phyloP scores from a whole-genome alignment of 2,797 vertebrate species.

The Cynodonichthys magdalenae region DNA sequence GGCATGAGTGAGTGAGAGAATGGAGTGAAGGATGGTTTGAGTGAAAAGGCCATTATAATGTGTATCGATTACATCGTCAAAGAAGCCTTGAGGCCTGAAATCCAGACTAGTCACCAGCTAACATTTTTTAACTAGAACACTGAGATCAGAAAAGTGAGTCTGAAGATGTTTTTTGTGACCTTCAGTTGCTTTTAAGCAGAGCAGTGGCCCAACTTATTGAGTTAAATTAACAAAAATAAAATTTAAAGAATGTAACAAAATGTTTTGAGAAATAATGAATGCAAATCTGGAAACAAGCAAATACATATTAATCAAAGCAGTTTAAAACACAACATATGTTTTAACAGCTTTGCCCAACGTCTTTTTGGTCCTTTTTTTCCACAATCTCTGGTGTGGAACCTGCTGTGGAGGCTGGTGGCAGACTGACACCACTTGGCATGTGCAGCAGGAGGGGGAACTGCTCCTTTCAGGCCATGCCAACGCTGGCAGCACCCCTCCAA shows the following conservation, averaged over 20 bases:
- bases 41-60: constrained; percentile 32
- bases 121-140: constrained; percentile 24
- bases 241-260: background rate
- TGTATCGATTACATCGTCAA: constrained; percentile 58
- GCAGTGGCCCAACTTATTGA: background rate
- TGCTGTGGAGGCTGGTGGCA: constrained; percentile 65
- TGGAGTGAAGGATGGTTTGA: constrained; percentile 48
- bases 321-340: constrained; percentile 58
- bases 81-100: constrained; percentile 36
- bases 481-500: constrained; percentile 31
- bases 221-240: background rate
- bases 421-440: constrained; percentile 77
- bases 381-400: constrained; percentile 49
- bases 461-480: constrained; percentile 74
- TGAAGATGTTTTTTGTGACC: constrained; percentile 11
- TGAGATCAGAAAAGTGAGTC: constrained; percentile 15
- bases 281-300: background rate
- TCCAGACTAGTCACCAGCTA: constrained; percentile 28
- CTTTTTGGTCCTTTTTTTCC: constrained; percentile 42
- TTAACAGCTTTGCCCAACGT: constrained; percentile 64
- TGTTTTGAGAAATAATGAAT: background rate
- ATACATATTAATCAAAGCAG: constrained; percentile 47
- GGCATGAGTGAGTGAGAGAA: constrained; percentile 32
- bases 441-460: constrained; percentile 46
- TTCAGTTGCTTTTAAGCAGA: background rate